phyloP scores from a whole-genome alignment of 2,888 invertebrate species.

The Sarcophaga variegata region DNA sequence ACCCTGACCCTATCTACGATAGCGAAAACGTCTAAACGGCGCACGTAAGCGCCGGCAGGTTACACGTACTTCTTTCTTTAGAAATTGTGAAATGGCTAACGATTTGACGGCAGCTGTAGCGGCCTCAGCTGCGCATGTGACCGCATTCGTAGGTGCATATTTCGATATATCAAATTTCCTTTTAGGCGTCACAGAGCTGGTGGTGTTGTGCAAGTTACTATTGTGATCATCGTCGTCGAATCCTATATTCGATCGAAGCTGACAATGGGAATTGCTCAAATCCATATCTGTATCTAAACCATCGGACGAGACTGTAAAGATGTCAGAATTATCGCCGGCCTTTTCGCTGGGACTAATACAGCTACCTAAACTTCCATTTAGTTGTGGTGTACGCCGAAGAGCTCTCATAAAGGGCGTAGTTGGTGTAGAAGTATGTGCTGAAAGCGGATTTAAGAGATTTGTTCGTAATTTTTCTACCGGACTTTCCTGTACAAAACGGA shows the following conservation, averaged over 20 bases:
- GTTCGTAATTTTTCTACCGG: constrained; percentile 70
- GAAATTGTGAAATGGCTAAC: constrained; percentile 78
- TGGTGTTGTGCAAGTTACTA: constrained; percentile 68
- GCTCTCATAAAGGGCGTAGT: constrained; percentile 69
- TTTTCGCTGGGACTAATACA: constrained; percentile 81
- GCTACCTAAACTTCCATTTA: constrained; percentile 79
- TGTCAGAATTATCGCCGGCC: constrained; percentile 80
- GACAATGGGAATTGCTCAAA: constrained; percentile 78
- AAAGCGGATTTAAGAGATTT: constrained; percentile 58
- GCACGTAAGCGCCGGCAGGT: constrained; percentile 78
- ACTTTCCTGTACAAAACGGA: constrained; percentile 56
- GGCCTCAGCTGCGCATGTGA: constrained; percentile 74
- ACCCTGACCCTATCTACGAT: constrained; percentile 77
- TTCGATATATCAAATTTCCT: constrained; percentile 78
- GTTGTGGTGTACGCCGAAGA: constrained; percentile 73
- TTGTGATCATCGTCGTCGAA: constrained; percentile 71
- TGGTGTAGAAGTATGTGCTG: constrained; percentile 75
- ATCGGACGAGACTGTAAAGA: constrained; percentile 81
- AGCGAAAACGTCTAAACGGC: constrained; percentile 80
- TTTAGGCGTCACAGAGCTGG: constrained; percentile 72
- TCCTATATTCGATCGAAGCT: constrained; percentile 64
- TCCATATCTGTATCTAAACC: constrained; percentile 81
- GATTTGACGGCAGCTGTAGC: constrained; percentile 79
- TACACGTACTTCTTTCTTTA: constrained; percentile 80
- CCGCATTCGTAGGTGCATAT: constrained; percentile 76